Evolutionary conservation across 2,113 vertebrate genomes (phyloP).

Genomic region (Notothenia coriiceps): DNA sequence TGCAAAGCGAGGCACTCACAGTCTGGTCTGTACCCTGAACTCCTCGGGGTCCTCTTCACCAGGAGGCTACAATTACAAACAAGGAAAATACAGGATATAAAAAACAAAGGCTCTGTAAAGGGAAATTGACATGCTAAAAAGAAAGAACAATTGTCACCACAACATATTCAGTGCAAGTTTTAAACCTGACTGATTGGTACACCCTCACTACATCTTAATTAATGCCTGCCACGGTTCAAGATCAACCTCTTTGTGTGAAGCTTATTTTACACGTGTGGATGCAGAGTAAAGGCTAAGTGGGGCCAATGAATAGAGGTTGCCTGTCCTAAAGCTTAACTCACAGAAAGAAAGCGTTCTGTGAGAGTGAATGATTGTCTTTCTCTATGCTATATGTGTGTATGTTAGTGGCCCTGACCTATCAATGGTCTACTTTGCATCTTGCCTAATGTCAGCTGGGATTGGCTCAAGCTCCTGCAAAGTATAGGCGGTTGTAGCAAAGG

Average conservation of each 20-base stretch:
- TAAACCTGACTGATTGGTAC: neutral
- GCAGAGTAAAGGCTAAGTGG: neutral
- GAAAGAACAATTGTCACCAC: neutral
- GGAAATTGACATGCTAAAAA: conserved; percentile 2
- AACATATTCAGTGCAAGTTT: neutral
- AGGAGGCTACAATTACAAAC: conserved; percentile 79
- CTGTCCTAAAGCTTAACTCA: neutral
- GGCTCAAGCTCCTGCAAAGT: no score
- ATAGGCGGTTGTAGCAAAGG: no score
- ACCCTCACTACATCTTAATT: conserved; percentile 14
- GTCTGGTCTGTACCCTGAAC: conserved; percentile 86
- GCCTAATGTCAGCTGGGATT: no score
- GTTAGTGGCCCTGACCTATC: no score
- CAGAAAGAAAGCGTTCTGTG: neutral
- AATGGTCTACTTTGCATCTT: no score
- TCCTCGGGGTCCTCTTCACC: conserved; percentile 87
- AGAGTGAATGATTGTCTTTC: no score
- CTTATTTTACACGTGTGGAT: neutral
- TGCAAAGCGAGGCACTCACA: conserved; percentile 78
- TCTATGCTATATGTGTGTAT: no score
- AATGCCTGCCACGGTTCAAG: neutral
- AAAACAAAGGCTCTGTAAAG: neutral
- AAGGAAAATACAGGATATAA: neutral
- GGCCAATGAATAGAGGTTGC: neutral
- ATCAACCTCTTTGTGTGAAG: conserved; percentile 2